Conservation (phyloP, 2,888 invertebrate species). For the Xylota sylvarum region DNA sequence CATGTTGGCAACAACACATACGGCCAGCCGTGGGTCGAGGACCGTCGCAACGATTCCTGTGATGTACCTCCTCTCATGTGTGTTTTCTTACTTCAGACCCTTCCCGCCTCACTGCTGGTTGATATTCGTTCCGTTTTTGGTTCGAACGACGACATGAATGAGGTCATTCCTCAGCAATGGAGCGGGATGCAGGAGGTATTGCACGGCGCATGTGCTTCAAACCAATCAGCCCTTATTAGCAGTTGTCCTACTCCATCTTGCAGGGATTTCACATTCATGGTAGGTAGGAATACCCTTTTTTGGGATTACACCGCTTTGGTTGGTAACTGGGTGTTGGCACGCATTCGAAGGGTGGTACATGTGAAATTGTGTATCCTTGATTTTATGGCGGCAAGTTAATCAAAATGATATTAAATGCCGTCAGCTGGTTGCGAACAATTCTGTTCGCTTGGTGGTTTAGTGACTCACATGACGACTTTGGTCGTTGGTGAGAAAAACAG, state of each 20-base stretch:
- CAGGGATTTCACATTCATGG: neutral
- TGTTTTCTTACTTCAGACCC: neutral
- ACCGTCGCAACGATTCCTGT: slow-evolving; percentile 54
- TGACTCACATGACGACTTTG: slow-evolving; percentile 84
- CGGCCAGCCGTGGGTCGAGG: slow-evolving; percentile 59
- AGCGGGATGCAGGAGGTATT: neutral
- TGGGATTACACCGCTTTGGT: slow-evolving; percentile 16
- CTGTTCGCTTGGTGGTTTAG: slow-evolving; percentile 81
- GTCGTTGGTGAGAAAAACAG: slow-evolving; percentile 58
- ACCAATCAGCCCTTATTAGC: slow-evolving; percentile 10
- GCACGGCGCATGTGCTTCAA: slow-evolving; percentile 48
- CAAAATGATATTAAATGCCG: slow-evolving; percentile 33
- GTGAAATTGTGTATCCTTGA: slow-evolving; percentile 13
- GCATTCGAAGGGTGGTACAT: slow-evolving; percentile 40
- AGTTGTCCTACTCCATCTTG: slow-evolving; percentile 30
- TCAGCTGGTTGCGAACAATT: slow-evolving; percentile 50
- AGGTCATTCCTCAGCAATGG: slow-evolving; percentile 63
- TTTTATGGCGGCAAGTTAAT: neutral
- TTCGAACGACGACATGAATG: slow-evolving; percentile 25
- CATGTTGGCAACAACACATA: slow-evolving; percentile 69
- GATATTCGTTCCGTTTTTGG: neutral
- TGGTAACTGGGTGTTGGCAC: slow-evolving; percentile 45
- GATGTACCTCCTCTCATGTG: neutral
- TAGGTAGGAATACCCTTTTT: slow-evolving; percentile 13
- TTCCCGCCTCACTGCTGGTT: neutral